Conservation (phyloP, 2,113 vertebrate species). For the Pao palembangensis region DNA sequence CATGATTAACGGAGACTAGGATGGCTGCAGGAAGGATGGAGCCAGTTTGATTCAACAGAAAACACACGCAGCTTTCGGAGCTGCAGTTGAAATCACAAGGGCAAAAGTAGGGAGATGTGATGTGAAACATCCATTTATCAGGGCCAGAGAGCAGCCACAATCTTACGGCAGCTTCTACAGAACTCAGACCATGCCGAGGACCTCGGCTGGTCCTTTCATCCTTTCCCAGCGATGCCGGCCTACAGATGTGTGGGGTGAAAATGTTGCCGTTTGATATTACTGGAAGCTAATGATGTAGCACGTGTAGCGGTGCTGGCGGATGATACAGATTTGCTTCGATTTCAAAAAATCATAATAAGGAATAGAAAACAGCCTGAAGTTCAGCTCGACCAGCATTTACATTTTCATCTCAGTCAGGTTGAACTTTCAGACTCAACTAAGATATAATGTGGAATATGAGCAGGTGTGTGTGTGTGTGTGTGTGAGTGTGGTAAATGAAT, state of each 20-base stretch:
- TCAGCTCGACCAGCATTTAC: not conserved
- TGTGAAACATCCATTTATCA: not conserved
- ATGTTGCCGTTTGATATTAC: no score
- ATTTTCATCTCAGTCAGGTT: no score
- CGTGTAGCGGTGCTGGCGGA: no score
- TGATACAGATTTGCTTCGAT: not conserved
- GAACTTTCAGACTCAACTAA: not conserved
- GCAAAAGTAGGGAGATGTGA: not conserved
- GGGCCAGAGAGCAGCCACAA: not conserved
- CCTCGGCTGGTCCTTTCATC: no score
- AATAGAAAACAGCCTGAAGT: not conserved
- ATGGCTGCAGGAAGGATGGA: slow-evolving; percentile 40
- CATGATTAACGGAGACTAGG: slow-evolving; percentile 48
- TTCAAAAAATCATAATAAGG: not conserved
- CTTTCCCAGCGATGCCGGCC: no score
- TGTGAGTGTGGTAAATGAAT: not conserved
- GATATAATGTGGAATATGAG: not conserved
- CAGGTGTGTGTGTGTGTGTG: not conserved
- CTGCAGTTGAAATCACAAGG: slow-evolving; percentile 18
- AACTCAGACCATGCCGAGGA: no score
- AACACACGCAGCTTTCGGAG: slow-evolving; percentile 18
- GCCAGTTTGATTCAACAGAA: slow-evolving; percentile 24
- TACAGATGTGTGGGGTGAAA: no score
- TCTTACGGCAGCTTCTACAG: not conserved
- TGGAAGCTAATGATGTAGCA: no score